phyloP scores from a whole-genome alignment of 2,797 vertebrate species.

The Argentina silus region DNA sequence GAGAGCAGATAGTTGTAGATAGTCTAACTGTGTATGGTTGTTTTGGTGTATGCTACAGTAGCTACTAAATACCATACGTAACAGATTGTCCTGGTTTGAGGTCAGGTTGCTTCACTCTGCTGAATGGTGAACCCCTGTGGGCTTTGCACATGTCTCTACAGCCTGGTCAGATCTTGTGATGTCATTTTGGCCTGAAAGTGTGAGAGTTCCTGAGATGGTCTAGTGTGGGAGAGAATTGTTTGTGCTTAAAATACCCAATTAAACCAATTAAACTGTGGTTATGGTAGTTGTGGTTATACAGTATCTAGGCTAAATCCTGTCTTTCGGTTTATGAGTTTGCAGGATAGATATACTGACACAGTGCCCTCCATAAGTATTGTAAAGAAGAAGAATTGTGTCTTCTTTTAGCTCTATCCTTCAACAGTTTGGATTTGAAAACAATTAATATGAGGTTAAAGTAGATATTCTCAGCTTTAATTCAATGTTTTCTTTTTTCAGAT shows the following conservation, averaged over 20 bases:
- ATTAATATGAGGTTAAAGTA: no score
- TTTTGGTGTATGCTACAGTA: not conserved
- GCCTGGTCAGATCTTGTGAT: conserved; percentile 34
- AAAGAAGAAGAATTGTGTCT: no score
- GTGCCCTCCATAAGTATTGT: no score
- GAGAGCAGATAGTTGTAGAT: not conserved
- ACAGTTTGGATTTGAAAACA: no score
- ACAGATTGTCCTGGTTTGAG: conserved; percentile 54
- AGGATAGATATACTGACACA: no score
- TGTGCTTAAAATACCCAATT: not conserved
- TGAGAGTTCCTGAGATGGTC: conserved; percentile 1
- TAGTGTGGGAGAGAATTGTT: not conserved
- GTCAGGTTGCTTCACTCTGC: conserved; percentile 20
- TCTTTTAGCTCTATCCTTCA: no score
- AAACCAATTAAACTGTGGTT: no score
- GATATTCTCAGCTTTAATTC: no score
- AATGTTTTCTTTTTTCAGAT: no score
- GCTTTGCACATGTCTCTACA: conserved; percentile 44
- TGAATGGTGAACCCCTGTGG: conserved; percentile 41
- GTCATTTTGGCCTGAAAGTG: conserved; percentile 31
- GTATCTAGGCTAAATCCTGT: no score
- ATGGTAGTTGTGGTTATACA: no score
- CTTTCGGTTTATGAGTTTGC: no score
- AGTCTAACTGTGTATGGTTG: conserved; percentile 18
- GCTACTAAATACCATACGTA: conserved; percentile 7